Evolutionary conservation across 2,888 invertebrate genomes (phyloP), one percentile per base, ranked within the genome.

Genomic region (Sceliomorpha sp.): DNA sequence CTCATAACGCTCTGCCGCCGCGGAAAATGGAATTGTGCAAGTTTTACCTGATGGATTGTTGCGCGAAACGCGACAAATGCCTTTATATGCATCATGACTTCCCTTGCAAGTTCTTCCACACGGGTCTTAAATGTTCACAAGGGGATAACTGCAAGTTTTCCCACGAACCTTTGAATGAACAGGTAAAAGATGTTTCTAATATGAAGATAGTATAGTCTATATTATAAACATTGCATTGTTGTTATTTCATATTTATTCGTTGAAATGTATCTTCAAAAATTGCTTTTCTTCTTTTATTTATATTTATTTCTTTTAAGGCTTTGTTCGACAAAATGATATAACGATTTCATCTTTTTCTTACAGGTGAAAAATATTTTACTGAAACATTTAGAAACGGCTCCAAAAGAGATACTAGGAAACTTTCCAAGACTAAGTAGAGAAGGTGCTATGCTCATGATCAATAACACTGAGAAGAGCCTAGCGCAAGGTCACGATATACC

Each of bases 91-190:
- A 98, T 89, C 93, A 95, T 80, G 98, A 98, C 88, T 98, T 98
- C 88, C 98, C 98, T 10, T 98, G 98, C 90, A 98, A 98, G 91
- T 98, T 95, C 90, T 98, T 94, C 89, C 98, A 99, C 87, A 95
- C 97, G 48, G 98, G 98, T 71, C 91, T 95, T 88, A 93, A 94
- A 53, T 98, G 98, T 88, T 92, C 92, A 72, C 92, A 90, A 27
- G 91, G 91, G 44, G 94, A 94, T n/a, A 93, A 94, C 68, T 99
- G 98, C 89, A 96, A 97, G 89, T 98, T 98, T 89, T 96, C 96
- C 17, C 98, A 99, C 87, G 93, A 93, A 78, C 95, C 96, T 0
- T 90, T 98, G n/a, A 93, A 92, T 48, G 97, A 97, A 70, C 93
- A 93, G 82, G 91, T 94, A 67, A 91, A 10, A 29, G 24, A 20